phyloP scores from a whole-genome alignment of 2,113 vertebrate species.

The Burhinus oedicnemus region DNA sequence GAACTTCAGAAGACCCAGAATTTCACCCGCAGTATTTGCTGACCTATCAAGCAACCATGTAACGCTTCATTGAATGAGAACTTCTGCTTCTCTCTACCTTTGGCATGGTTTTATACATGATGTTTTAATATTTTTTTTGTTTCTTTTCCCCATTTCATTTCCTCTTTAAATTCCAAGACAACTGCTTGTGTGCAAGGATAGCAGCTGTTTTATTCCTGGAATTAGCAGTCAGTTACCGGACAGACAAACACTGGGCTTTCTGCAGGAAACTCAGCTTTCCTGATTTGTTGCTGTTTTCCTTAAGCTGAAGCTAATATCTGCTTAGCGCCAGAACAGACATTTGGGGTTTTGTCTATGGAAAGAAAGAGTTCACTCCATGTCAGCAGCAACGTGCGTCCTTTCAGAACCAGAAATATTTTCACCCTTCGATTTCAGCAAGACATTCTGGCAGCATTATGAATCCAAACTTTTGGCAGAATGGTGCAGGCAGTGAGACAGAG shows the following conservation, averaged over 20 bases:
- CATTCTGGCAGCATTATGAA: neutral
- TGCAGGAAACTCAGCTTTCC: conserved; percentile 41
- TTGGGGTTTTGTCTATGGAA: neutral
- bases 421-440: conserved; percentile 5
- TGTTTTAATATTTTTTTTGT: neutral
- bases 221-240: neutral
- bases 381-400: neutral
- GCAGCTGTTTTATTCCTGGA: conserved; percentile 48
- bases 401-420: conserved; percentile 40
- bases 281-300: conserved; percentile 48
- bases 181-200: conserved; percentile 3
- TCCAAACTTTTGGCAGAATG: neutral
- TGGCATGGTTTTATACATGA: neutral
- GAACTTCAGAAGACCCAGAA: neutral
- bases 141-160: conserved; percentile 38
- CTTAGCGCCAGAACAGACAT: neutral
- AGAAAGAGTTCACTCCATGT: conserved; percentile 7
- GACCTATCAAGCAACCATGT: neutral
- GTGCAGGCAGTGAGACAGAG: neutral
- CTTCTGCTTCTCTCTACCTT: neutral
- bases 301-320: neutral
- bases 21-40: neutral
- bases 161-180: conserved; percentile 47
- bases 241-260: conserved; percentile 7
- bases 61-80: neutral